Conservation (phyloP, 2,113 vertebrate genomes). For the Pteruthius melanotis region DNA sequence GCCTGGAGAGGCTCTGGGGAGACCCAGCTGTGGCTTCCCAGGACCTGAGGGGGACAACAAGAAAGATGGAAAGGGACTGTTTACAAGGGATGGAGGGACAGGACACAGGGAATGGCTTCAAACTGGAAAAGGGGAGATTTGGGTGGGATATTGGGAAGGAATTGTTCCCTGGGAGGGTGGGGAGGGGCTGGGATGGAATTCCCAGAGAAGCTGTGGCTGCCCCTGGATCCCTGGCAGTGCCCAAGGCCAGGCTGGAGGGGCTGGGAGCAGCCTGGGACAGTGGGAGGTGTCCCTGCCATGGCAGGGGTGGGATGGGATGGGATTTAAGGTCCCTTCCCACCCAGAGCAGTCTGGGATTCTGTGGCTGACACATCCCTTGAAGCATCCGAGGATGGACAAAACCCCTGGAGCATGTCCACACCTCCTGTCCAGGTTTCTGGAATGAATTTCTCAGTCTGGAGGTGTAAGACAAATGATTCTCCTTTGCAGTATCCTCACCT, state of each 20-base stretch:
- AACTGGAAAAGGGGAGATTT: background rate
- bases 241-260: background rate
- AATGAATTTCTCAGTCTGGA: background rate
- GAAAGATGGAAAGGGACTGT: background rate
- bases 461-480: background rate
- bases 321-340: background rate
- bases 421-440: background rate
- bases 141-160: background rate
- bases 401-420: fast-evolving
- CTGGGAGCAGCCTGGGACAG: fast-evolving
- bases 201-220: background rate
- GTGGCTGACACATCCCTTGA: background rate
- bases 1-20: background rate
- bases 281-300: background rate
- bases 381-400: background rate
- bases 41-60: background rate
- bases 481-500: background rate
- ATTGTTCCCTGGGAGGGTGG: background rate
- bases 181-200: background rate
- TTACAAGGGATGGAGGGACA: background rate
- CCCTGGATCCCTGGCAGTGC: background rate
- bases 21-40: background rate
- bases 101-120: background rate
- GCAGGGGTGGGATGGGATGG: background rate
- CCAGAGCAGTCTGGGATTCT: background rate